These are phyloP conservation scores for Temnothorax longispinosus DNA, from an alignment of 1,140 invertebrate genomes.

Conservation along the genomic window DNA sequence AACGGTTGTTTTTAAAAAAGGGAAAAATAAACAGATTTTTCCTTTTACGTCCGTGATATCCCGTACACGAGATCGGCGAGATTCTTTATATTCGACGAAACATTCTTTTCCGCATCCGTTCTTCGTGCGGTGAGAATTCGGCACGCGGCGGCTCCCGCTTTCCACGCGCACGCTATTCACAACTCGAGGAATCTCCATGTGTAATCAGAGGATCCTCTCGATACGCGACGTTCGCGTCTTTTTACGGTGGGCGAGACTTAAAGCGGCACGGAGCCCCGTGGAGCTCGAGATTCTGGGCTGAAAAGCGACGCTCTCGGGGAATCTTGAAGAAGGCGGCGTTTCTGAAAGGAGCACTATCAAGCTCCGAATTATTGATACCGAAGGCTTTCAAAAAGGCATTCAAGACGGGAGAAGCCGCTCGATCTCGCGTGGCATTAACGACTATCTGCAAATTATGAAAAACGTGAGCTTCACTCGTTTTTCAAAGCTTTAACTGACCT, in stretches of 20 bases:
- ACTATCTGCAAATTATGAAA: background rate
- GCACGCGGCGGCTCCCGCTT: no score
- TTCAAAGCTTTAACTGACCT: background rate
- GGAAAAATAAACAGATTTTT: background rate
- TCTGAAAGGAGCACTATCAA: constrained; percentile 44
- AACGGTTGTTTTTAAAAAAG: background rate
- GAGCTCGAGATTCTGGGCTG: constrained; percentile 59
- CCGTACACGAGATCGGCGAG: background rate
- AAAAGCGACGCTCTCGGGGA: constrained; percentile 62
- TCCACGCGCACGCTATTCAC: constrained; percentile 2
- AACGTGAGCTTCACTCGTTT: background rate
- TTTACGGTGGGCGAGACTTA: constrained; percentile 64
- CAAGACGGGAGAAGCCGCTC: background rate
- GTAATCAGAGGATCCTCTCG: constrained; percentile 65
- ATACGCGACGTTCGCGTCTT: constrained; percentile 43
- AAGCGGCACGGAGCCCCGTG: constrained; percentile 49
- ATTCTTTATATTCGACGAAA: background rate
- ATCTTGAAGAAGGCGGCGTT: constrained; percentile 60
- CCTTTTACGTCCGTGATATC: background rate
- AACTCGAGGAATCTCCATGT: background rate
- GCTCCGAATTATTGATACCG: constrained; percentile 67
- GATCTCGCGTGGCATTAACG: background rate
- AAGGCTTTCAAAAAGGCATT: constrained; percentile 22
- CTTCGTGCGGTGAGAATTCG: background rate
- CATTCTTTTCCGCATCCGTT: background rate